phyloP scores from a whole-genome alignment of 2,797 vertebrate genomes.

The Trematomus bernacchii region DNA sequence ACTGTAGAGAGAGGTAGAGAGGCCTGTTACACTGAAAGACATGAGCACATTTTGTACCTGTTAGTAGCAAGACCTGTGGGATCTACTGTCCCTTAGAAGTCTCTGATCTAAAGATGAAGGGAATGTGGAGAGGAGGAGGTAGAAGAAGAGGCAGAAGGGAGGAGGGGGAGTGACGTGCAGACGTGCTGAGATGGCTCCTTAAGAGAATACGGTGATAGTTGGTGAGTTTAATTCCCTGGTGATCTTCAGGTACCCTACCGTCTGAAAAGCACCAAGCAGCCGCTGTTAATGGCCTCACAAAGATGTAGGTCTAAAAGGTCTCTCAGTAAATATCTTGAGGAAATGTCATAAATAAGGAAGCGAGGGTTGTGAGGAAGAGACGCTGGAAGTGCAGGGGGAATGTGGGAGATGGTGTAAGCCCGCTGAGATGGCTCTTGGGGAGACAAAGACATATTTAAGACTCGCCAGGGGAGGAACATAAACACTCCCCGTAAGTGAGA shows the following conservation, averaged over 20 bases:
- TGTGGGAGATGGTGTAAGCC: slow-evolving; percentile 40
- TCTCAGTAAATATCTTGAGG: slow-evolving; percentile 60
- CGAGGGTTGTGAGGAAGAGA: slow-evolving; percentile 19
- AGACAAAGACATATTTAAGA: slow-evolving; percentile 57
- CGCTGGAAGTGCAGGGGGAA: slow-evolving; percentile 4
- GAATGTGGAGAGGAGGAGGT: slow-evolving; percentile 30
- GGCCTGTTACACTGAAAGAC: slow-evolving; percentile 55
- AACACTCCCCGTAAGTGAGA: slow-evolving; percentile 42
- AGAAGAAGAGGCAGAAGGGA: slow-evolving; percentile 8
- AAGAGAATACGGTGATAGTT: slow-evolving; percentile 64
- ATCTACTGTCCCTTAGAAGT: slow-evolving; percentile 51
- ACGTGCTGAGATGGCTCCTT: slow-evolving; percentile 63
- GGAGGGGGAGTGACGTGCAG: neutral
- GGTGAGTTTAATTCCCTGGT: slow-evolving; percentile 61
- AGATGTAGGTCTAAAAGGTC: slow-evolving; percentile 66
- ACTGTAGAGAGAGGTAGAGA: slow-evolving; percentile 28
- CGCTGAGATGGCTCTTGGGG: slow-evolving; percentile 48
- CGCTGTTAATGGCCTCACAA: slow-evolving; percentile 49
- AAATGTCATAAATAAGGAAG: slow-evolving; percentile 63
- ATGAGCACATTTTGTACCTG: slow-evolving; percentile 63
- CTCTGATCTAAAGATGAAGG: slow-evolving; percentile 61
- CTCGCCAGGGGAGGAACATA: slow-evolving; percentile 37
- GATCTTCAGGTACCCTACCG: slow-evolving; percentile 35
- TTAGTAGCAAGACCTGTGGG: slow-evolving; percentile 63
- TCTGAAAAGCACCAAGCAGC: slow-evolving; percentile 37